Percentiles rank a stretch among this genome's conserved stretches.
Evolutionary conservation across 2,797 vertebrate species (phyloP).

Genomic region (Hyperoplus immaculatus): DNA sequence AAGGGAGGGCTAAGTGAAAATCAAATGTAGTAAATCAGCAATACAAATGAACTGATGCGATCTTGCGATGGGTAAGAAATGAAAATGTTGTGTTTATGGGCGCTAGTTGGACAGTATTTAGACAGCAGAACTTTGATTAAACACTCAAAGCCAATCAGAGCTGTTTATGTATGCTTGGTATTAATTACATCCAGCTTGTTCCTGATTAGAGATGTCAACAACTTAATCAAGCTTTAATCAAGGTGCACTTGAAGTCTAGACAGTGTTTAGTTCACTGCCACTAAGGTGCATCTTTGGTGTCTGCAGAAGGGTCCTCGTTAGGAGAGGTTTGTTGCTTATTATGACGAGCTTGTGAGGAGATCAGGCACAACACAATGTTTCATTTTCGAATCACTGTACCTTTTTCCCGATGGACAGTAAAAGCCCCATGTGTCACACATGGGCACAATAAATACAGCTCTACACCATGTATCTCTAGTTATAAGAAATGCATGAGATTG

Average conservation of each 20-base stretch:
- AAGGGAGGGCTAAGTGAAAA: neutral
- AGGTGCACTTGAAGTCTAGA: conserved; percentile 18
- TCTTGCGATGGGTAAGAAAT: neutral
- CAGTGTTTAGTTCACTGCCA: conserved; percentile 7
- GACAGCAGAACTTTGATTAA: neutral
- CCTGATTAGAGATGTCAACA: conserved; percentile 29
- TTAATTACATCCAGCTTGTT: conserved; percentile 1
- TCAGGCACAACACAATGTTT: neutral
- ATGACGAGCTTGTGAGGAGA: neutral
- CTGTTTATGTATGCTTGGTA: neutral
- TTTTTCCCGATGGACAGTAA: conserved; percentile 15
- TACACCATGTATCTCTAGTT: neutral
- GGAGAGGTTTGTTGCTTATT: neutral
- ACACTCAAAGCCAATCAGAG: neutral
- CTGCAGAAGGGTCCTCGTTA: neutral
- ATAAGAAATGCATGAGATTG: neutral
- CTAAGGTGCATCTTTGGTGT: conserved; percentile 9
- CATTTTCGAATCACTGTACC: conserved; percentile 7
- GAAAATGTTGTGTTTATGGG: too few relatives aligned
- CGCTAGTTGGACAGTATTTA: neutral
- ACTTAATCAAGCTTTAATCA: conserved; percentile 32
- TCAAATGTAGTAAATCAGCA: neutral
- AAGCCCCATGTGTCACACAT: neutral
- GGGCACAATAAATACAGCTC: neutral
- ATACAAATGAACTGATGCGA: too few relatives aligned